Evolutionary conservation across 2,888 invertebrate genomes (phyloP).

Genomic region (Hydrotaea diabolus): DNA sequence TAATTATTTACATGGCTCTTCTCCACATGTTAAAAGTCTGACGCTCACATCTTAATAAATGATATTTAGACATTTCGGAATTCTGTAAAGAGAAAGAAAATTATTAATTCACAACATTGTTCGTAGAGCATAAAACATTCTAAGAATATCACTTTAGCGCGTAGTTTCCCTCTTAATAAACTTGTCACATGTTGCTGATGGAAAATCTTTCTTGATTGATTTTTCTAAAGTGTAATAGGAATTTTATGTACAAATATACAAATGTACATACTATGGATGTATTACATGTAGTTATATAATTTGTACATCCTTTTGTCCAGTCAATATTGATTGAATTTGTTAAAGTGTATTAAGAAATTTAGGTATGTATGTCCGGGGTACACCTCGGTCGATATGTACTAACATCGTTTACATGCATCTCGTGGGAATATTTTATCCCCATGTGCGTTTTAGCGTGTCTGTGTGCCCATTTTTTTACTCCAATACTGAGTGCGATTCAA

Average conservation of each 20-base stretch:
- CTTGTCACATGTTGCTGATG: neutral
- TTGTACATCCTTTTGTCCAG: too few species aligned
- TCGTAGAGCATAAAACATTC: too few species aligned
- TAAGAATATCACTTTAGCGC: too few species aligned
- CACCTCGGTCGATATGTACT: neutral
- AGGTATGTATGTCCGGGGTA: neutral
- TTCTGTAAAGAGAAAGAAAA: too few species aligned
- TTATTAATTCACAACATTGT: neutral
- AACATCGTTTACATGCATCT: neutral
- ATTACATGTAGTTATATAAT: too few species aligned
- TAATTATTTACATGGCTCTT: too few species aligned
- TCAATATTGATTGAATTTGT: neutral
- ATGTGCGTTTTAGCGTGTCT: neutral
- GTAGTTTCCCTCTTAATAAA: neutral
- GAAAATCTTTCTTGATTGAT: neutral
- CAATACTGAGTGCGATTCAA: neutral
- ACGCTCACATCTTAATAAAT: too few species aligned
- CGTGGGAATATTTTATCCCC: conserved; percentile 34
- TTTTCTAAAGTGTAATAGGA: too few species aligned
- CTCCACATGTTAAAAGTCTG: too few species aligned
- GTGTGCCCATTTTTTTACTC: conserved; percentile 17
- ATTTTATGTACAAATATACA: too few species aligned
- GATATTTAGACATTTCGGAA: too few species aligned
- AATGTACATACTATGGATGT: too few species aligned
- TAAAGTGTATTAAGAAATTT: neutral